phyloP scores from a whole-genome alignment of 2,113 vertebrate genomes.

The Oophaga pumilio region DNA sequence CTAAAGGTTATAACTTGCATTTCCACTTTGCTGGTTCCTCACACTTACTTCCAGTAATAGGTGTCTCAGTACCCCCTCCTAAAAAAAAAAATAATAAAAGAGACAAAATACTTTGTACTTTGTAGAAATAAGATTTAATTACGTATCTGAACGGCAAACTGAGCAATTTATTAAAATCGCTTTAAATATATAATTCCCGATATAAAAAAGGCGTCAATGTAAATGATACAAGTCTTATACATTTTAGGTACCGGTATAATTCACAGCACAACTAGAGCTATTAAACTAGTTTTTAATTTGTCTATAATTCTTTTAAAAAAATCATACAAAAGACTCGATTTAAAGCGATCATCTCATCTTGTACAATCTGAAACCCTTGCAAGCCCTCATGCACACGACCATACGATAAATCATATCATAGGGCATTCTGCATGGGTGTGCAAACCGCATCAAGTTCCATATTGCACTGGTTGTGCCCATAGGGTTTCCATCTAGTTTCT shows the following conservation, averaged over 20 bases:
- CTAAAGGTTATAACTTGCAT: too few species aligned
- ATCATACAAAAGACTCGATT: background rate
- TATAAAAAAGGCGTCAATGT: background rate
- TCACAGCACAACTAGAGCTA: background rate
- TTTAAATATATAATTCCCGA: background rate
- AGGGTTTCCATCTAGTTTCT: too few species aligned
- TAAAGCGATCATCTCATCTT: background rate
- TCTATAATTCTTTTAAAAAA: background rate
- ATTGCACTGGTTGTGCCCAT: too few species aligned
- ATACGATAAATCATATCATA: background rate
- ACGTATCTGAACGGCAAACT: background rate
- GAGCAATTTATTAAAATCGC: background rate
- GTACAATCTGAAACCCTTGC: background rate
- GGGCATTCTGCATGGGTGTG: too few species aligned
- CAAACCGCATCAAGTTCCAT: too few species aligned
- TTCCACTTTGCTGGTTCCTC: too few species aligned
- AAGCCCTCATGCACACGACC: background rate
- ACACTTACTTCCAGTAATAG: too few species aligned
- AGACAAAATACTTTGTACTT: background rate
- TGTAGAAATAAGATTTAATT: conserved; percentile 10
- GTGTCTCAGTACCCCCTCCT: too few species aligned
- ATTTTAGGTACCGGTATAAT: background rate
- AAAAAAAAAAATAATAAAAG: background rate
- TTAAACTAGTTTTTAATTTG: background rate
- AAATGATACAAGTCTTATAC: background rate